Evolutionary conservation across 2,113 vertebrate species (phyloP).

Genomic region (Malurus alboscapulatus): DNA sequence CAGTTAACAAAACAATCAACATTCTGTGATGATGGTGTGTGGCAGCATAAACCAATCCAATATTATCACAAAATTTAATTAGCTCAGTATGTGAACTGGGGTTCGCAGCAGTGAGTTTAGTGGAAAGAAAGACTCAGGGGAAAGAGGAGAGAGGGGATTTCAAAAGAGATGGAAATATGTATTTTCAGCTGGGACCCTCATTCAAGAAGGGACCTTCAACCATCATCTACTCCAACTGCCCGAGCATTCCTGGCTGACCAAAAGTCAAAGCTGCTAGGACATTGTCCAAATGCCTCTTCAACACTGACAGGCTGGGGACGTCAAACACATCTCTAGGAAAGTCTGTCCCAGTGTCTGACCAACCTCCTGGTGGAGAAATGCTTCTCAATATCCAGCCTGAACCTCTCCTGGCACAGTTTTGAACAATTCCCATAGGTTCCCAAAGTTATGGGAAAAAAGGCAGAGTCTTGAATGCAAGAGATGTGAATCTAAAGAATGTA

Average conservation of each 20-base stretch:
- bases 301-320: neutral
- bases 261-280: neutral
- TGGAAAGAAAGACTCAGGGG: neutral
- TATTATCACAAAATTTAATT: neutral
- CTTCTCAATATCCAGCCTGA: neutral
- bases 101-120: neutral
- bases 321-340: rapidly evolving
- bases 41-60: neutral
- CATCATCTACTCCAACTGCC: too few species aligned
- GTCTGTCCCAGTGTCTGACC: neutral
- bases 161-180: neutral
- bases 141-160: neutral
- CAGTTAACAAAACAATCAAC: neutral
- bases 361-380: neutral
- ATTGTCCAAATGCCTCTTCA: neutral
- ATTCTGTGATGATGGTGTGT: neutral
- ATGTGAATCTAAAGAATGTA: neutral
- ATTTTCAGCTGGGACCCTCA: neutral
- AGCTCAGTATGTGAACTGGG: neutral
- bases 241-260: neutral
- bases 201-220: rapidly evolving
- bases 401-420: neutral
- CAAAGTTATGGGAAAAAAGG: neutral
- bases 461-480: neutral
- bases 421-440: rapidly evolving